Conservation (phyloP, 2,888 invertebrate species). For the Pyrochroa serraticornis region DNA sequence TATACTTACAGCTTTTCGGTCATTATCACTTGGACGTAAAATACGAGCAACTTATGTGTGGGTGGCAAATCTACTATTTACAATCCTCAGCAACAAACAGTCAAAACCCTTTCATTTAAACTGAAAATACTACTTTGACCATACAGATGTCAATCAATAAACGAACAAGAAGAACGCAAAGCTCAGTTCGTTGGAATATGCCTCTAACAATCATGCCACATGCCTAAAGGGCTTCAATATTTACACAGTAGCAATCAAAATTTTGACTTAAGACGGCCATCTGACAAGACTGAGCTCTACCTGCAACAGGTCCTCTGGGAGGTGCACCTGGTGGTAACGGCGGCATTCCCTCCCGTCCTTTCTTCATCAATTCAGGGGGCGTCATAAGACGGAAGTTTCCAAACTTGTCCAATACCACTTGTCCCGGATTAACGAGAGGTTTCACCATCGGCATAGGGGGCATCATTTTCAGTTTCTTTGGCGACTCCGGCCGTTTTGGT, state of each 20-base stretch:
- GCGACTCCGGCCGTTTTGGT: slow-evolving; percentile 50
- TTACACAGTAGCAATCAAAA: slow-evolving; percentile 4
- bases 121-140: no score
- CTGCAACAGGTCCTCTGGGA: slow-evolving; percentile 35
- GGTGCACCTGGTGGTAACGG: slow-evolving; percentile 60
- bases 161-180: slow-evolving; percentile 12
- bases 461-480: slow-evolving; percentile 34
- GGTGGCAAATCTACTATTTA: no score
- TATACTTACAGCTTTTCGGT: no score
- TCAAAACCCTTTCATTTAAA: no score
- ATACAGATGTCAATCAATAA: background rate
- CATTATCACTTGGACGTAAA: no score
- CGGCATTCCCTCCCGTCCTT: slow-evolving; percentile 57
- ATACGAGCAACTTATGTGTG: no score
- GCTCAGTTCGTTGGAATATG: slow-evolving; percentile 19
- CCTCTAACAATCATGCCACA: slow-evolving; percentile 17
- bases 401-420: slow-evolving; percentile 75
- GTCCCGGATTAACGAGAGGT: slow-evolving; percentile 57
- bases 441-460: slow-evolving; percentile 41
- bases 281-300: slow-evolving; percentile 33
- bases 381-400: slow-evolving; percentile 71
- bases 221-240: slow-evolving; percentile 13
- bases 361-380: slow-evolving; percentile 55
- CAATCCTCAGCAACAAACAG: no score
- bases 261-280: slow-evolving; percentile 3